Conservation (phyloP, 2,888 invertebrate species). For the Drosophila sordidapex region DNA sequence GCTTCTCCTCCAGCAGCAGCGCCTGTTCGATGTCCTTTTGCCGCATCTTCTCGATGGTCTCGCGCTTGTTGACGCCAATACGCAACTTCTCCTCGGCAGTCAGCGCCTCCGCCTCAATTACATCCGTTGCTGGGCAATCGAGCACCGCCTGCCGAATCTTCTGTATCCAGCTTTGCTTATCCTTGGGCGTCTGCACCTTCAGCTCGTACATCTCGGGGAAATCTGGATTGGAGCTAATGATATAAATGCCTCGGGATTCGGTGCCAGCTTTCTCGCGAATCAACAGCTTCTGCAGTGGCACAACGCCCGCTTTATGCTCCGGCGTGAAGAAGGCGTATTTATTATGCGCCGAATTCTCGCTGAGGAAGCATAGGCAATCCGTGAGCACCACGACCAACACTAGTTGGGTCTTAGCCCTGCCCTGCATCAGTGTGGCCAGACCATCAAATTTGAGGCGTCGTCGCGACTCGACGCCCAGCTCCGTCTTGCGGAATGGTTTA, state of each 20-base stretch:
- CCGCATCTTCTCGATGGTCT: slow-evolving; percentile 91
- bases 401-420: slow-evolving; percentile 95
- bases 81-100: slow-evolving; percentile 92
- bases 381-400: slow-evolving; percentile 95
- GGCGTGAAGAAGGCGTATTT: slow-evolving; percentile 97
- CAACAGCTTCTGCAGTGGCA: slow-evolving; percentile 95
- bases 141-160: slow-evolving; percentile 93
- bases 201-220: slow-evolving; percentile 99
- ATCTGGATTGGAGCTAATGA: slow-evolving; percentile 95
- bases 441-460: slow-evolving; percentile 95
- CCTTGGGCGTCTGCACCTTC: slow-evolving; percentile 94
- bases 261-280: slow-evolving; percentile 97
- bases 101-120: slow-evolving; percentile 90
- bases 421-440: slow-evolving; percentile 94
- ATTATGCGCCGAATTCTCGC: slow-evolving; percentile 94
- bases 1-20: slow-evolving; percentile 94
- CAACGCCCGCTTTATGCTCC: slow-evolving; percentile 97
- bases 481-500: slow-evolving; percentile 97
- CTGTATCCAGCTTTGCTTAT: slow-evolving; percentile 95
- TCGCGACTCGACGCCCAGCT: slow-evolving; percentile 92
- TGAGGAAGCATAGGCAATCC: slow-evolving; percentile 95
- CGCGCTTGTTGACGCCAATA: slow-evolving; percentile 81
- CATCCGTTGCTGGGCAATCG: slow-evolving; percentile 91
- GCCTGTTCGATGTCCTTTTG: slow-evolving; percentile 96
- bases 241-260: slow-evolving; percentile 94